phyloP scores from a whole-genome alignment of 1,140 invertebrate species.

The Paraescarpia echinospica region DNA sequence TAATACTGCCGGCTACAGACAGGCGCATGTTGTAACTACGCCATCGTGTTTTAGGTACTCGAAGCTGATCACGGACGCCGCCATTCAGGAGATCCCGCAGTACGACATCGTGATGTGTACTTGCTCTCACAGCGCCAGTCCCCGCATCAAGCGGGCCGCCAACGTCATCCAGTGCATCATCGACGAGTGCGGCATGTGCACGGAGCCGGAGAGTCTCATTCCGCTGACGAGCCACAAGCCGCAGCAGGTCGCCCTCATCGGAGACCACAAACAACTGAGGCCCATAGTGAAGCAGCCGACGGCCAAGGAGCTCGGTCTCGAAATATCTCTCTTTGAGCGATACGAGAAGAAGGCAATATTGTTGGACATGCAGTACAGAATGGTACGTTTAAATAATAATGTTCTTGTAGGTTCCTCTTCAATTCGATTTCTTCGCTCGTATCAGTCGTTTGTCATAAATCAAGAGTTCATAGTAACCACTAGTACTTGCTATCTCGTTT shows the following conservation, averaged over 20 bases:
- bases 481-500: too few relatives aligned
- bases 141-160: constrained; percentile 13
- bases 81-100: constrained; percentile 39
- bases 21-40: not conserved
- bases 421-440: too few relatives aligned
- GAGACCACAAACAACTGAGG: constrained; percentile 47
- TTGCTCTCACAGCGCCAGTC: constrained; percentile 37
- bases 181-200: constrained; percentile 53
- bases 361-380: constrained; percentile 48
- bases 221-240: constrained; percentile 40
- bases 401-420: too few relatives aligned
- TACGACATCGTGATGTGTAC: constrained; percentile 51
- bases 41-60: not conserved
- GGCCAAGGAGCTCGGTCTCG: constrained; percentile 42
- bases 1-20: not conserved
- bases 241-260: constrained; percentile 48
- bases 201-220: constrained; percentile 48
- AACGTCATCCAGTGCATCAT: constrained; percentile 46
- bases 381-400: constrained; percentile 41
- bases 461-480: too few relatives aligned
- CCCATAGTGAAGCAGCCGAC: constrained; percentile 42
- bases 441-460: too few relatives aligned
- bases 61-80: constrained; percentile 36
- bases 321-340: constrained; percentile 48
- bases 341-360: constrained; percentile 42